phyloP scores from a whole-genome alignment of 2,888 invertebrate genomes.

The Ophioninae sp. region DNA sequence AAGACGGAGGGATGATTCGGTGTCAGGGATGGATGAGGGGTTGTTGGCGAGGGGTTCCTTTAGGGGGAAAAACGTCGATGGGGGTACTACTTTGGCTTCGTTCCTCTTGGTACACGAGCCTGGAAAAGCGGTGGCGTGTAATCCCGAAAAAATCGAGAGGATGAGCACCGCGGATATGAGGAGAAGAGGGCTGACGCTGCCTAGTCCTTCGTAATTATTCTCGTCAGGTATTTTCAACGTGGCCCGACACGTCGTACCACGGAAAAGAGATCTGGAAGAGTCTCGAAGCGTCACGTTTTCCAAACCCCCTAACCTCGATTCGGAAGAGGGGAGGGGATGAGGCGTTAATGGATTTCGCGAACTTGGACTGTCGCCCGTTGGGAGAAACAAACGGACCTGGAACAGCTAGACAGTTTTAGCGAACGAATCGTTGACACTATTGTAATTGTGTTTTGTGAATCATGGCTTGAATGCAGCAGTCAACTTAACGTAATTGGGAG shows the following conservation, averaged over 20 bases:
- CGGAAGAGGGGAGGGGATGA: constrained; percentile 17
- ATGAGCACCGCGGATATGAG: background rate
- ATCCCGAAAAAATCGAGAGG: background rate
- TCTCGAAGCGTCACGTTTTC: constrained; percentile 38
- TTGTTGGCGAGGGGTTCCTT: background rate
- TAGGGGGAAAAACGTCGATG: too few species aligned
- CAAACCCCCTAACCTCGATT: background rate
- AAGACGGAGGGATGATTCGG: constrained; percentile 2
- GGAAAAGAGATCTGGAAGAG: constrained; percentile 38
- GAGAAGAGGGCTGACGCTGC: background rate
- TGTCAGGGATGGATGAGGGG: background rate
- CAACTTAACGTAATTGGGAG: too few species aligned
- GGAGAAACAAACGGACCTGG: background rate
- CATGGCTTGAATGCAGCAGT: too few species aligned
- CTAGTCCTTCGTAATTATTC: constrained; percentile 42
- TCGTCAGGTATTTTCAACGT: constrained; percentile 37
- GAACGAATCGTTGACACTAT: too few species aligned
- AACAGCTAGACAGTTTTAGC: background rate
- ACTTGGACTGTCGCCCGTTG: constrained; percentile 5
- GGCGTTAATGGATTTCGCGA: constrained; percentile 46
- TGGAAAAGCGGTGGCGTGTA: background rate
- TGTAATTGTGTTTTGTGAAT: too few species aligned
- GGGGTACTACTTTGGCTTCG: constrained; percentile 10
- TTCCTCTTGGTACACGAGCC: background rate
- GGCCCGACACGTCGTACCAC: constrained; percentile 12